phyloP scores from a whole-genome alignment of 2,797 vertebrate genomes.

The Falco cherrug region DNA sequence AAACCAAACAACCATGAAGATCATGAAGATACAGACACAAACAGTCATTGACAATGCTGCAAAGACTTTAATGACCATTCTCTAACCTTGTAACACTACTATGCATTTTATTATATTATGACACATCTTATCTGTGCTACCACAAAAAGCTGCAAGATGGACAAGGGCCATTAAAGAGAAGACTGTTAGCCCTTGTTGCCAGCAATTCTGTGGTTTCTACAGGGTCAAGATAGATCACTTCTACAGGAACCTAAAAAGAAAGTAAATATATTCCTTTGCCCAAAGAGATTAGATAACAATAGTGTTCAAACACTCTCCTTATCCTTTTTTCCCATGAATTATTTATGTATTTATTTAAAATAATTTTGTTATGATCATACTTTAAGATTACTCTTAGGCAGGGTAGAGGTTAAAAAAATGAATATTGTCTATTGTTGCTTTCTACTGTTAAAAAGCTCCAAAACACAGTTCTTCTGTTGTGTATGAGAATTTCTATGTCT shows the following conservation, averaged over 20 bases:
- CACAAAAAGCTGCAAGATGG: fast-evolving
- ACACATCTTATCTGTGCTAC: not conserved
- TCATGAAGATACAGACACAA: not conserved
- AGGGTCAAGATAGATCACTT: not conserved
- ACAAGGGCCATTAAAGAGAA: not conserved
- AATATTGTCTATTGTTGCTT: not conserved
- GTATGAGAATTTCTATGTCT: not conserved
- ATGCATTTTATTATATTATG: not conserved
- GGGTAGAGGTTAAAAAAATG: not conserved
- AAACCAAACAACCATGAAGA: not conserved
- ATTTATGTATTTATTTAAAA: not conserved
- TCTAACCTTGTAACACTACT: not conserved
- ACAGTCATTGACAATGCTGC: not conserved
- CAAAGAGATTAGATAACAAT: not conserved
- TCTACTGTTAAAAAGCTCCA: not conserved
- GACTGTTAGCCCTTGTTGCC: not conserved
- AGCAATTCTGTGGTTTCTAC: not conserved
- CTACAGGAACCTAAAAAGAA: not conserved
- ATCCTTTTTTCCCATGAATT: fast-evolving
- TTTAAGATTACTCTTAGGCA: not conserved
- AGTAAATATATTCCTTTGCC: not conserved
- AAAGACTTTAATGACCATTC: not conserved
- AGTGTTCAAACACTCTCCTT: not conserved
- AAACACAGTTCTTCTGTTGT: not conserved
- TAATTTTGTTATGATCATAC: not conserved